Evolutionary conservation across 2,888 invertebrate genomes (phyloP).

Genomic region (Spisula solida): DNA sequence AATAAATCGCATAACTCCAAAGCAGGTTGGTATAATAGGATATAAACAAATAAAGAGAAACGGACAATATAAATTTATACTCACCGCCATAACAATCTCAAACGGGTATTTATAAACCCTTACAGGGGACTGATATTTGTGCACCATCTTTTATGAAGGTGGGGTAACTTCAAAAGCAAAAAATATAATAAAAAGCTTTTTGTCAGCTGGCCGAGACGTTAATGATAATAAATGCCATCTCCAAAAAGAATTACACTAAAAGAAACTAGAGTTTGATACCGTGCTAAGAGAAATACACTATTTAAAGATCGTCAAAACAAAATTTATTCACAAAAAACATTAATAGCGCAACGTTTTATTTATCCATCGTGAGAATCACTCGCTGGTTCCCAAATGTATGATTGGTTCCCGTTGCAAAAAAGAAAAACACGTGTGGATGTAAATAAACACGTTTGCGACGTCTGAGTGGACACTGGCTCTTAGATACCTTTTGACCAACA

Average conservation of each 20-base stretch:
- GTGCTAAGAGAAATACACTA: neutral
- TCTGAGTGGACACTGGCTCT: too few relatives aligned
- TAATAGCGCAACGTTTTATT: constrained; percentile 12
- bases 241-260: neutral
- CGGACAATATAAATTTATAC: constrained; percentile 86
- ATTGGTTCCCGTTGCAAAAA: too few relatives aligned
- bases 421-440: constrained; percentile 1
- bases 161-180: constrained; percentile 24
- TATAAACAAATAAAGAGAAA: neutral
- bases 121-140: constrained; percentile 97
- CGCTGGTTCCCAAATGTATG: neutral
- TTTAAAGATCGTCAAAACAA: neutral
- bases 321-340: constrained; percentile 37
- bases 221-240: neutral
- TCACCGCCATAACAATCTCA: constrained; percentile 98
- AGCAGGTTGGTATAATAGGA: too few relatives aligned
- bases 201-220: constrained; percentile 35
- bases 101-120: constrained; percentile 98
- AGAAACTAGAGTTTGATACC: neutral
- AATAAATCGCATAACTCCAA: too few relatives aligned
- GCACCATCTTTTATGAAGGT: constrained; percentile 92
- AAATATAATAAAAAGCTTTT: neutral
- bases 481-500: too few relatives aligned
- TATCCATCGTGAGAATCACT: constrained; percentile 11
- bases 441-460: neutral